phyloP scores from a whole-genome alignment of 2,888 invertebrate genomes.

The Horisme vitalbata region DNA sequence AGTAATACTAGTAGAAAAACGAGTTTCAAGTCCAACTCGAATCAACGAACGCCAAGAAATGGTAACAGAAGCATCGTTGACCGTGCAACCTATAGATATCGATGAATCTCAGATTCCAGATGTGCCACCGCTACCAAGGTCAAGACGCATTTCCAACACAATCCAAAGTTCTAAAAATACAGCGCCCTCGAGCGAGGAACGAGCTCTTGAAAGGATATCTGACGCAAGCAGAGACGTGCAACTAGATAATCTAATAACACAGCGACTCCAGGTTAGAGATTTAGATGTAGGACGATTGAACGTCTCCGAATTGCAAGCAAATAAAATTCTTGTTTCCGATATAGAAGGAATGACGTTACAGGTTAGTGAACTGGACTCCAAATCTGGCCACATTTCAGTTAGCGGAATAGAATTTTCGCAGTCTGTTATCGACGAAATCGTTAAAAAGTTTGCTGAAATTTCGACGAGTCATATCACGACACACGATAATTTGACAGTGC shows the following conservation, averaged over 20 bases:
- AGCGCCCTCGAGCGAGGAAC: constrained; percentile 44
- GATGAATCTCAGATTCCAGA: constrained; percentile 72
- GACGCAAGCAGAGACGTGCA: constrained; percentile 64
- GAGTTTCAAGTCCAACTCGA: constrained; percentile 83
- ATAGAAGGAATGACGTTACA: constrained; percentile 89
- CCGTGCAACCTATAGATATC: constrained; percentile 85
- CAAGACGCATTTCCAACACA: constrained; percentile 46
- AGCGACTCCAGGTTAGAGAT: constrained; percentile 87
- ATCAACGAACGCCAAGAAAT: constrained; percentile 84
- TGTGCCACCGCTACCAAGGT: constrained; percentile 71
- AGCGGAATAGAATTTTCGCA: constrained; percentile 87
- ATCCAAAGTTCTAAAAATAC: constrained; percentile 43
- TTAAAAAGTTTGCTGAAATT: constrained; percentile 80
- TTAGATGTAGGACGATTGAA: constrained; percentile 90
- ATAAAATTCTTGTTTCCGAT: constrained; percentile 91
- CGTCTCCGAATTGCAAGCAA: constrained; percentile 90
- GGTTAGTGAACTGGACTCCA: constrained; percentile 88
- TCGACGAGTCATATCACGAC: constrained; percentile 48
- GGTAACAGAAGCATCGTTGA: constrained; percentile 85
- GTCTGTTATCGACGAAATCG: constrained; percentile 86
- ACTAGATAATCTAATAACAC: constrained; percentile 78
- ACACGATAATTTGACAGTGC: constrained; percentile 35
- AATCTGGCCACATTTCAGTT: constrained; percentile 86
- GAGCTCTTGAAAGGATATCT: constrained; percentile 60
- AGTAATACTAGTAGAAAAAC: constrained; percentile 83